Evolutionary conservation across 1,140 invertebrate genomes (phyloP).

Genomic region (Dolichoris vasculosae): DNA sequence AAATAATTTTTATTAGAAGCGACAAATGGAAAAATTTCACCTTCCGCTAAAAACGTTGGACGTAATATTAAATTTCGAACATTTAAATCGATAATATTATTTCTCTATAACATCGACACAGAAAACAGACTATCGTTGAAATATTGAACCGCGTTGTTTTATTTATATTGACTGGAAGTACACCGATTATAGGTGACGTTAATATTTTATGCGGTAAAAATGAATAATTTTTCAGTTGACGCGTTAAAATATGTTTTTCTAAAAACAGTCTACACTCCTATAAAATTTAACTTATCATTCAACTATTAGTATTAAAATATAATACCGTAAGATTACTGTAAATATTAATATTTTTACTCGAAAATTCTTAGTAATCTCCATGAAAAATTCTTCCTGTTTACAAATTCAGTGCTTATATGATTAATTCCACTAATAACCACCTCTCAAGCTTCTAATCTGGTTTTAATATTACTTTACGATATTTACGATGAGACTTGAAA

Average conservation of each 20-base stretch:
- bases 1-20: neutral
- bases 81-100: neutral
- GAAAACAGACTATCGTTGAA: neutral
- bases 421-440: neutral
- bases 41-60: neutral
- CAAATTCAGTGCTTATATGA: neutral
- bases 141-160: neutral
- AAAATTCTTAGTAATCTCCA: neutral
- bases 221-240: too few species aligned
- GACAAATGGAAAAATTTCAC: neutral
- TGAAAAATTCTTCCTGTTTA: neutral
- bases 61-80: neutral
- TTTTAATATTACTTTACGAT: slow-evolving; percentile 16
- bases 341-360: neutral
- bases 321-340: neutral
- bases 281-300: neutral
- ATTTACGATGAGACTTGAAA: neutral
- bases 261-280: neutral
- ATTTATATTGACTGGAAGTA: neutral
- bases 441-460: slow-evolving; percentile 1
- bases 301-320: neutral
- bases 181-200: too few species aligned
- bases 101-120: neutral
- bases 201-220: too few species aligned
- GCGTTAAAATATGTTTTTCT: neutral